Conservation (phyloP, 2,113 vertebrate species). For the Aldabrachelys gigantea region DNA sequence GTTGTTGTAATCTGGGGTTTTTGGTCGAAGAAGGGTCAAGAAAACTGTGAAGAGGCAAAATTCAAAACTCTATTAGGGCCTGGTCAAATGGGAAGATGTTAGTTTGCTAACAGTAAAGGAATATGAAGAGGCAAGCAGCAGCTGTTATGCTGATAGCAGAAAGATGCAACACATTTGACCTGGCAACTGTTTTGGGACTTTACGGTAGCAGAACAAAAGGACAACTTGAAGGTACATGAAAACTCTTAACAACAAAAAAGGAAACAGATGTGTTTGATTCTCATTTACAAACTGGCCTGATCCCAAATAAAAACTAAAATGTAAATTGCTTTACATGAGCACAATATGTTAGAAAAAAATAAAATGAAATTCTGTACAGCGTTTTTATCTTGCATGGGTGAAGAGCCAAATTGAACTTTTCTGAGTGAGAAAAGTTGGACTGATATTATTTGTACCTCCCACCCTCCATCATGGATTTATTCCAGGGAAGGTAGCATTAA, state of each 20-base stretch:
- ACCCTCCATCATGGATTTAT: not conserved
- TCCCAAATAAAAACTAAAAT: not conserved
- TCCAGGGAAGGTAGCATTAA: not conserved
- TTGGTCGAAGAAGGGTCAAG: not conserved
- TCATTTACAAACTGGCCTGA: not conserved
- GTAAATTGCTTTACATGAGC: not conserved
- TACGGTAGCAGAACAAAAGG: constrained; percentile 39
- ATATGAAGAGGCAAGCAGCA: constrained; percentile 46
- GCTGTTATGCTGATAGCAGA: constrained; percentile 30
- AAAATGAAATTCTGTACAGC: not conserved
- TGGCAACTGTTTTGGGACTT: constrained; percentile 18
- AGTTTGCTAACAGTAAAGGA: constrained; percentile 21
- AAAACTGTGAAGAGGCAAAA: not conserved
- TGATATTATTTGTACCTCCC: not conserved
- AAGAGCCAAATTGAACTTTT: not conserved
- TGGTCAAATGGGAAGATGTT: not conserved
- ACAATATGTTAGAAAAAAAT: too few species aligned
- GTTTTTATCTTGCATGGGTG: not conserved
- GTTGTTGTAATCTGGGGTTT: not conserved
- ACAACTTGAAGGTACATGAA: constrained; percentile 12
- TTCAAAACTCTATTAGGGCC: not conserved
- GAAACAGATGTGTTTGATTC: not conserved
- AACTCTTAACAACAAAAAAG: not conserved
- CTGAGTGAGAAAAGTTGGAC: fast-evolving
- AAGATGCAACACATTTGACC: constrained; percentile 7